phyloP scores from a whole-genome alignment of 2,888 invertebrate genomes.

The Drosophila nigricruria region DNA sequence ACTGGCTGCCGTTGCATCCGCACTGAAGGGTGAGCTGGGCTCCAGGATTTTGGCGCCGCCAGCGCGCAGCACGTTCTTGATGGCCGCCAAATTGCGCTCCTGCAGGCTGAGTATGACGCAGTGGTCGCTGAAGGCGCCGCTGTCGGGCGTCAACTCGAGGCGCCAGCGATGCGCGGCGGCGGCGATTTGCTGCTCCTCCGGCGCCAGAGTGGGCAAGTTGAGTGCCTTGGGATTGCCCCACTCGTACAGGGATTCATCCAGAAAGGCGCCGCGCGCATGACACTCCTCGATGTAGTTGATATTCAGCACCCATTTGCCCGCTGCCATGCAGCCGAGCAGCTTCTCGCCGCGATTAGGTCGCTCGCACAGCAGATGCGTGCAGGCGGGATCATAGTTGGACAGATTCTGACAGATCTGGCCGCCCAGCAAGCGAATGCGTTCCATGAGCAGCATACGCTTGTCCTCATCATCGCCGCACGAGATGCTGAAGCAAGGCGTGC shows the following conservation, averaged over 20 bases:
- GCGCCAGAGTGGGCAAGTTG: slow-evolving; percentile 85
- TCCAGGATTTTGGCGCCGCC: slow-evolving; percentile 91
- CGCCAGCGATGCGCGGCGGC: slow-evolving; percentile 90
- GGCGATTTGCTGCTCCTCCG: slow-evolving; percentile 86
- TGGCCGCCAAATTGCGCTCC: slow-evolving; percentile 87
- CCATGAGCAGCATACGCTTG: slow-evolving; percentile 69
- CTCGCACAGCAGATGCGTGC: slow-evolving; percentile 92
- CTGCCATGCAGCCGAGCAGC: slow-evolving; percentile 93
- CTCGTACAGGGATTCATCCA: slow-evolving; percentile 91
- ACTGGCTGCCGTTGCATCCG: slow-evolving; percentile 43
- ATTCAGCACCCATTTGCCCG: slow-evolving; percentile 96
- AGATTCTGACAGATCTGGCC: slow-evolving; percentile 83
- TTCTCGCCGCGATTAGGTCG: slow-evolving; percentile 94
- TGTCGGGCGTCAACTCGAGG: slow-evolving; percentile 79
- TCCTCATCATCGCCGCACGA: slow-evolving; percentile 81
- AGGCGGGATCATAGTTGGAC: slow-evolving; percentile 87
- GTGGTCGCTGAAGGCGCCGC: slow-evolving; percentile 87
- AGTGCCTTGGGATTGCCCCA: slow-evolving; percentile 92
- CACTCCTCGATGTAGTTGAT: slow-evolving; percentile 91
- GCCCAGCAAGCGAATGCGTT: slow-evolving; percentile 73
- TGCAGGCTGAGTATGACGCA: slow-evolving; percentile 88
- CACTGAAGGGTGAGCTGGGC: slow-evolving; percentile 78
- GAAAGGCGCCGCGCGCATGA: slow-evolving; percentile 82
- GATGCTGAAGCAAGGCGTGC: slow-evolving; percentile 83
- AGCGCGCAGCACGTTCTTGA: slow-evolving; percentile 90